These are phyloP conservation scores for Lacerta bilineata DNA, from an alignment of 2,797 vertebrate species.

Conservation along the genomic window DNA sequence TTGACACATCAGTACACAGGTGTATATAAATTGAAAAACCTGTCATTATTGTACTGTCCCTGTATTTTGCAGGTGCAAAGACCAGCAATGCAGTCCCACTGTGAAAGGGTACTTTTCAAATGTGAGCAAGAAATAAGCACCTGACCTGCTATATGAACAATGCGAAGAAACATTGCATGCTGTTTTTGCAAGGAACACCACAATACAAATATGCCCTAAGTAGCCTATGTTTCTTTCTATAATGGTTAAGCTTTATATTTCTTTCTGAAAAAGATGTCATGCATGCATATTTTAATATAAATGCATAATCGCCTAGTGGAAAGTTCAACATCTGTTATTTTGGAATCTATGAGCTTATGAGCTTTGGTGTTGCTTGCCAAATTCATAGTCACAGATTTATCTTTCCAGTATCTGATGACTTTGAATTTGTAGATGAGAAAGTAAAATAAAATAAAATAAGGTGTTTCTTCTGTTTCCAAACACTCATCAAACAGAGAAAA, in stretches of 20 bases:
- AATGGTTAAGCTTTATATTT: background rate
- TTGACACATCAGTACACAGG: background rate
- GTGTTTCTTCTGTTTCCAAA: slow-evolving; percentile 29
- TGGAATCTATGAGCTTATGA: background rate
- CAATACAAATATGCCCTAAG: background rate
- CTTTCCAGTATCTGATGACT: background rate
- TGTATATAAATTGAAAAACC: background rate
- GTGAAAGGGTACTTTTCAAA: background rate
- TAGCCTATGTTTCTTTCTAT: background rate
- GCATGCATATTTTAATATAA: background rate
- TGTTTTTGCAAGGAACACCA: background rate
- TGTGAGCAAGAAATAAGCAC: background rate
- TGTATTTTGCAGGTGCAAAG: background rate
- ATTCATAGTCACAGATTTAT: slow-evolving; percentile 1
- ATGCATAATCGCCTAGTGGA: slow-evolving; percentile 14
- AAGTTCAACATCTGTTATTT: slow-evolving; percentile 25
- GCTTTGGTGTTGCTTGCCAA: slow-evolving; percentile 19
- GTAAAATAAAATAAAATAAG: background rate
- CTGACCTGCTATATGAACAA: background rate
- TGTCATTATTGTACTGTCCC: background rate
- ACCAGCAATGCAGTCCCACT: too few species aligned
- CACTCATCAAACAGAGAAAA: background rate
- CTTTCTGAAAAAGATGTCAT: background rate
- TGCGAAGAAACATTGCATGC: background rate
- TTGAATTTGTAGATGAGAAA: background rate